Percentiles rank a stretch among this genome's conserved stretches.
Conservation (phyloP, 2,888 invertebrate species). For the Tachystola acroxantha region DNA sequence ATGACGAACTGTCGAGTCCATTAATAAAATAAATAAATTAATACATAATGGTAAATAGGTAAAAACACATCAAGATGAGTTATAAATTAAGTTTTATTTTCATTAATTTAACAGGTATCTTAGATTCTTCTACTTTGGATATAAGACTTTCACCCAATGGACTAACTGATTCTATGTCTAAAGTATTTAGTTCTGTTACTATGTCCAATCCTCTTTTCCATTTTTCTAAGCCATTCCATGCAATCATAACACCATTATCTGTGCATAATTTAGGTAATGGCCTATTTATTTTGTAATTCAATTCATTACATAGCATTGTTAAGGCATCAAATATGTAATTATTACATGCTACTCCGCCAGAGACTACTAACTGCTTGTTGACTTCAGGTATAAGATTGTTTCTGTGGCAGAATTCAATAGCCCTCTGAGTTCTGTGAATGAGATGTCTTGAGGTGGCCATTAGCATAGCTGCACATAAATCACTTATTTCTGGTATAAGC, state of each 20-base stretch:
- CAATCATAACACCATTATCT: conserved; percentile 99
- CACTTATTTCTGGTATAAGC: conserved; percentile 85
- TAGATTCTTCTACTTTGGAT: conserved; percentile 72
- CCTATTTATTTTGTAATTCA: conserved; percentile 82
- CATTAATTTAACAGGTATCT: conserved; percentile 64
- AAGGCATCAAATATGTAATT: conserved; percentile 86
- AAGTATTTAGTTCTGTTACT: conserved; percentile 75
- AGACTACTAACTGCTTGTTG: conserved; percentile 85
- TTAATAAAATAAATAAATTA: no score
- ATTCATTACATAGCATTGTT: conserved; percentile 81
- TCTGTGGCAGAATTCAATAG: conserved; percentile 84
- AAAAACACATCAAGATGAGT: no score
- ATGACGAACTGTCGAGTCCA: no score
- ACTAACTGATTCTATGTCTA: conserved; percentile 81
- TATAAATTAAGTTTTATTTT: conserved; percentile 43
- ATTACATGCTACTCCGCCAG: conserved; percentile 98
- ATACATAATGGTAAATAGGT: no score
- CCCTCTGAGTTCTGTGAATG: conserved; percentile 90
- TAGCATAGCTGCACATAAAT: conserved; percentile 93
- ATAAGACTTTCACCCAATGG: conserved; percentile 82
- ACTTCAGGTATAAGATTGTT: conserved; percentile 81
- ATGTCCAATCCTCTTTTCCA: conserved; percentile 76
- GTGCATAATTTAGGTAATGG: conserved; percentile 93
- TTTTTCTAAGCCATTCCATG: conserved; percentile 97
- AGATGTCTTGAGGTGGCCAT: conserved; percentile 86